Base-by-base conservation (phyloP, 1,140 invertebrate species). In the Macrobrachium rosenbergii region DNA sequence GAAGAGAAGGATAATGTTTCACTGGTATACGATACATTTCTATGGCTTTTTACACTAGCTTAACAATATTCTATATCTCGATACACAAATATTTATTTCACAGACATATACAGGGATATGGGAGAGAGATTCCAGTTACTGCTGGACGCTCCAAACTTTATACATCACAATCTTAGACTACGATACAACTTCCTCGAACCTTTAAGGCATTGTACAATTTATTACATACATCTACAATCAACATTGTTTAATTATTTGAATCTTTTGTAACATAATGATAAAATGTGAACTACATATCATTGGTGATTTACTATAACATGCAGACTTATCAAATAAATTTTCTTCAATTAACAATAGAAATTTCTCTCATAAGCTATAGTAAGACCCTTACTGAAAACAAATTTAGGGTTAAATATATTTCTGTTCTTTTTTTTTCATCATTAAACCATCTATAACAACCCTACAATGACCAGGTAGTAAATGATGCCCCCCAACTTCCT, bases 81-180 rank as follows among this genome's bases (percentile, higher is more conserved):
- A 37, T 80, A 82, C 85, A 87, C 85, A 79, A 87, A 79, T 87
- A 87, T 87, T 81, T 87, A 78, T 81, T 79, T 81, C 78, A 87
- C 75, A 87, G 78, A 81, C 81, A 75, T 87, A 87, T 77, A 86
- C 45, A 62, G 83, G 80, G 73, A 86, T 52, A 78, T 37, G 63
- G 81, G 85, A 87, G 81, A 87, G n/a, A 60, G 58, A 63, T 75
- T 83, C 78, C 78, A 87, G 77, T 52, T 12, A 69, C 58, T 45
- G 28, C 78, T 81, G 78, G 85, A 82, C 52, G 63, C 59, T 45
- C 63, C 19, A 52, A 37, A 83, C 82, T 63, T 76, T 83, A 83
- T 75, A 82, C 78, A 87, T 79, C 77, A 87, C 78, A 87, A 82
- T 75, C 64, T 79, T 86, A 60, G 62, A 45, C 83, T 86, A 86